phyloP scores from a whole-genome alignment of 2,113 vertebrate species.

The Lamprotornis superbus region DNA sequence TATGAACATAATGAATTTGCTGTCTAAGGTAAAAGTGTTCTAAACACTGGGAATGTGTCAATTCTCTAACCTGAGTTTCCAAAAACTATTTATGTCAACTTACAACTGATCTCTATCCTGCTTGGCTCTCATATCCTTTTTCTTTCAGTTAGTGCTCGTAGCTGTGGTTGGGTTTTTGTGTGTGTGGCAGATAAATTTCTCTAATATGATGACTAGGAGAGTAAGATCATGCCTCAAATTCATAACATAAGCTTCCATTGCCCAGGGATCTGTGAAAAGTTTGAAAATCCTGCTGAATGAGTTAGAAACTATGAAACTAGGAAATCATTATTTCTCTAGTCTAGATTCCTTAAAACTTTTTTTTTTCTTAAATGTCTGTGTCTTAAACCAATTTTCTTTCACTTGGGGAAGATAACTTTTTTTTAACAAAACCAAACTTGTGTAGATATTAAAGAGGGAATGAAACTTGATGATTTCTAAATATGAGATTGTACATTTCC shows the following conservation, averaged over 20 bases:
- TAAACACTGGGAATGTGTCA: background rate
- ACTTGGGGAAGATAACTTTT: background rate
- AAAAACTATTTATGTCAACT: background rate
- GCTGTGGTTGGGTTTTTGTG: background rate
- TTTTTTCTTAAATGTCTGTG: background rate
- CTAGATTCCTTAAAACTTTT: background rate
- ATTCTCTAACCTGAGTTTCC: accelerated
- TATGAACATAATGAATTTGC: background rate
- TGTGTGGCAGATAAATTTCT: background rate
- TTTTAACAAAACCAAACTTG: background rate
- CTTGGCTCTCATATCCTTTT: background rate
- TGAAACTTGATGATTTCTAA: background rate
- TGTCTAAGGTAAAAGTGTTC: background rate
- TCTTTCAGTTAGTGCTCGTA: background rate
- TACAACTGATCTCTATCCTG: background rate
- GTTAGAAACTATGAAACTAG: background rate
- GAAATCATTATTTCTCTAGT: background rate
- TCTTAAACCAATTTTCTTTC: background rate
- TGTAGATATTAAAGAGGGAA: background rate
- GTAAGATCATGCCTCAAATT: background rate
- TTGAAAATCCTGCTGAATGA: background rate
- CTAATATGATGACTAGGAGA: background rate
- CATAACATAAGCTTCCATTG: background rate
- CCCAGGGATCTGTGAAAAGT: background rate
- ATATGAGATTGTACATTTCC: background rate